phyloP scores from a whole-genome alignment of 2,888 invertebrate genomes.

The Vanessa cardui region DNA sequence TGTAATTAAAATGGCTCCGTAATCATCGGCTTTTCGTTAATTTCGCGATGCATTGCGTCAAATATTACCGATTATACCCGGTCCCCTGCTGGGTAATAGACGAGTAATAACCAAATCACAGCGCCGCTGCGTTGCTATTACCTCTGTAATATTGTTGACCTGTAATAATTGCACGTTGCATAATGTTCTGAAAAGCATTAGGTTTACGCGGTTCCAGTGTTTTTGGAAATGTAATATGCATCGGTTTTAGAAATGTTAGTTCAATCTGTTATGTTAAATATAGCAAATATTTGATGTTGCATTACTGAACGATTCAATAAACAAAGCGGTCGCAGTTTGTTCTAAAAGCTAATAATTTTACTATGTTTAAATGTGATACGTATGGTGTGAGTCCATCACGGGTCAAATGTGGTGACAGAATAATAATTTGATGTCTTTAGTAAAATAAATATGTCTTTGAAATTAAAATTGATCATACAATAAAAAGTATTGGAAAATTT shows the following conservation, averaged over 20 bases:
- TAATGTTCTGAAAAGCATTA: slow-evolving; percentile 28
- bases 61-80: slow-evolving; percentile 9
- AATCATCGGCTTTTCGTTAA: slow-evolving; percentile 7
- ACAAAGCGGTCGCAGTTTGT: too few relatives aligned
- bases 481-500: too few relatives aligned
- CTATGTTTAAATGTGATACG: too few relatives aligned
- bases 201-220: slow-evolving; percentile 10
- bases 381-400: too few relatives aligned
- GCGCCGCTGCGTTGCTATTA: slow-evolving; percentile 12
- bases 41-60: slow-evolving; percentile 8
- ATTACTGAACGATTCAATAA: too few relatives aligned
- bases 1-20: slow-evolving; percentile 9
- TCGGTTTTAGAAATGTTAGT: slow-evolving; percentile 3
- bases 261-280: not conserved
- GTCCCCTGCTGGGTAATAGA: slow-evolving; percentile 8
- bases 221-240: slow-evolving; percentile 1
- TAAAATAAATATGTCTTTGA: too few relatives aligned
- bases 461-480: too few relatives aligned
- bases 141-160: slow-evolving; percentile 30
- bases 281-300: too few relatives aligned
- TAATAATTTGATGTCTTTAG: too few relatives aligned
- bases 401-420: too few relatives aligned
- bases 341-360: too few relatives aligned
- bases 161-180: slow-evolving; percentile 29
- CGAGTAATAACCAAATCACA: slow-evolving; percentile 15